These are phyloP conservation scores for Dysmachus trigonus DNA, from an alignment of 2,888 invertebrate genomes.

Conservation along the genomic window DNA sequence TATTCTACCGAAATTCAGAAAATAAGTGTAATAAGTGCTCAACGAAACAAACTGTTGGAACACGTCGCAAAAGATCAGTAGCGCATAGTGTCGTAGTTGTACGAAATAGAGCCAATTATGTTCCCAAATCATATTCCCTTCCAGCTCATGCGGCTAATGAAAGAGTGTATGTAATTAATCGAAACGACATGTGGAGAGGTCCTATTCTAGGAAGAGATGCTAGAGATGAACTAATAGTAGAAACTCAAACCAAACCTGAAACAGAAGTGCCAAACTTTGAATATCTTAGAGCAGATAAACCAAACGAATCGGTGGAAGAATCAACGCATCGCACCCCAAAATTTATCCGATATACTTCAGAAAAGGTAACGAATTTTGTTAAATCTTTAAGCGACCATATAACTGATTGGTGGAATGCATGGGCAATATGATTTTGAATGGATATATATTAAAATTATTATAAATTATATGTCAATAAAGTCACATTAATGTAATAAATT, in stretches of 20 bases:
- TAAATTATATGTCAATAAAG: neutral
- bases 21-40: neutral
- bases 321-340: slow-evolving; percentile 46
- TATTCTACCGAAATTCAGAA: neutral
- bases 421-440: neutral
- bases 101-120: neutral
- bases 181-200: neutral
- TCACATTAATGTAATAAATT: neutral
- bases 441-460: neutral
- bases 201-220: neutral
- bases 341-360: slow-evolving; percentile 55
- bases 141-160: neutral
- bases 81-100: neutral
- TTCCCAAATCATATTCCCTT: neutral
- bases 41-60: neutral
- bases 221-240: neutral
- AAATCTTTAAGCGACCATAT: slow-evolving; percentile 58
- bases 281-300: neutral
- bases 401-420: slow-evolving; percentile 59
- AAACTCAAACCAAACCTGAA: neutral
- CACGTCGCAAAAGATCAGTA: neutral
- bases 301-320: neutral
- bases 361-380: slow-evolving; percentile 56
- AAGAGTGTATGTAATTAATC: neutral
- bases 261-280: neutral